phyloP scores from a whole-genome alignment of 2,888 invertebrate genomes.

The Drosophila koepferae region DNA sequence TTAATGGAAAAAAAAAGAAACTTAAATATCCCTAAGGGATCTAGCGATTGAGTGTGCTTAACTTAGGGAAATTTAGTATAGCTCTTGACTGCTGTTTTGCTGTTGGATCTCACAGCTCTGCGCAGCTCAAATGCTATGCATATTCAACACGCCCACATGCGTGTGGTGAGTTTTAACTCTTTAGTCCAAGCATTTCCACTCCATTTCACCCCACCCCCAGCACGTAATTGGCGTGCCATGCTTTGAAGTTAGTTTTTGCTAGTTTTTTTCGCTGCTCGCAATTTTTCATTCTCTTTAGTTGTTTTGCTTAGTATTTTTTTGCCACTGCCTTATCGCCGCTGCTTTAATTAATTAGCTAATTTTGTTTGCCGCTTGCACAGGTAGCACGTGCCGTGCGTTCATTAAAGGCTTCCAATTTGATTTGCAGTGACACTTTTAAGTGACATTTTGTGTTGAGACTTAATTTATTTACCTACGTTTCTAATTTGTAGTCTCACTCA shows the following conservation, averaged over 20 bases:
- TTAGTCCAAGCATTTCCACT: not conserved
- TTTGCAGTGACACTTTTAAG: conserved; percentile 23
- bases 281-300: conserved; percentile 17
- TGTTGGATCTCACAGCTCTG: not conserved
- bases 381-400: conserved; percentile 57
- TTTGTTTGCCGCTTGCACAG: conserved; percentile 47
- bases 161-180: conserved; percentile 1
- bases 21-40: not conserved
- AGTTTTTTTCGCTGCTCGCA: conserved; percentile 21
- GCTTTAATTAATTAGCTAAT: conserved; percentile 71
- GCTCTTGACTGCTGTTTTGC: not conserved
- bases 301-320: conserved; percentile 23
- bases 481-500: conserved; percentile 32
- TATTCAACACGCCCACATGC: conserved; percentile 5
- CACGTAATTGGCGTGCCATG: not conserved
- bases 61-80: not conserved
- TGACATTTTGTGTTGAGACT: conserved; percentile 31
- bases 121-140: not conserved
- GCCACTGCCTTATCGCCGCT: conserved; percentile 29
- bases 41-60: conserved; percentile 1
- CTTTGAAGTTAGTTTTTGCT: conserved; percentile 34
- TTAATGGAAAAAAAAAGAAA: not conserved
- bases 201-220: not conserved
- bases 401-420: conserved; percentile 38
- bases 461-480: conserved; percentile 48